Percentiles rank a stretch among this genome's conserved stretches.
These are phyloP conservation scores for Bagarius yarrelli DNA, from an alignment of 2,113 vertebrate genomes.

Conservation along the genomic window DNA sequence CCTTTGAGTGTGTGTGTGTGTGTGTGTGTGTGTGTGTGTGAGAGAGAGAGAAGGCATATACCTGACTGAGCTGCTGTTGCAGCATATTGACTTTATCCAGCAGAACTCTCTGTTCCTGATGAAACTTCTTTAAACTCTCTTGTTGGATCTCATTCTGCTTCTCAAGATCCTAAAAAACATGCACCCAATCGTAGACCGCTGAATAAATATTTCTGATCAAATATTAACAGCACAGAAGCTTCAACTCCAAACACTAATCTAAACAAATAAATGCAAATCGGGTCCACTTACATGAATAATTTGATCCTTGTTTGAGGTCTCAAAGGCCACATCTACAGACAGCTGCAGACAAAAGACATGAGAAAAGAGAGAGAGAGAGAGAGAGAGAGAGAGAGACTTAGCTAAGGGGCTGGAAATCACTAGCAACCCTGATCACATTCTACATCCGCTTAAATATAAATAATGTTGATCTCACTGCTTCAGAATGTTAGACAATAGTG, in stretches of 20 bases:
- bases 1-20: background rate
- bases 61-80: constrained; percentile 88
- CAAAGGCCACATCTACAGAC: constrained; percentile 63
- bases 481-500: background rate
- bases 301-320: constrained; percentile 63
- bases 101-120: constrained; percentile 85
- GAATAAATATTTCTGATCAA: background rate
- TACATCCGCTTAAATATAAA: background rate
- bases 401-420: background rate
- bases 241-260: background rate
- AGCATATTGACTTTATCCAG: constrained; percentile 82
- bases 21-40: background rate
- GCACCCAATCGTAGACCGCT: background rate
- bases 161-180: constrained; percentile 78
- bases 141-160: constrained; percentile 86
- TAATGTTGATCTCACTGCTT: background rate
- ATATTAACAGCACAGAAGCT: background rate
- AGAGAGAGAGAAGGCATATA: constrained; percentile 52
- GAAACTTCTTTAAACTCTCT: constrained; percentile 78
- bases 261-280: background rate
- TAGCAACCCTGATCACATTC: background rate
- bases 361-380: background rate
- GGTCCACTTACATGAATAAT: constrained; percentile 66
- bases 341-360: constrained; percentile 57
- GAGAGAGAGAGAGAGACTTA: constrained; percentile 6